Evolutionary conservation across 2,888 invertebrate genomes (phyloP).

Genomic region (Bimastos eiseni): DNA sequence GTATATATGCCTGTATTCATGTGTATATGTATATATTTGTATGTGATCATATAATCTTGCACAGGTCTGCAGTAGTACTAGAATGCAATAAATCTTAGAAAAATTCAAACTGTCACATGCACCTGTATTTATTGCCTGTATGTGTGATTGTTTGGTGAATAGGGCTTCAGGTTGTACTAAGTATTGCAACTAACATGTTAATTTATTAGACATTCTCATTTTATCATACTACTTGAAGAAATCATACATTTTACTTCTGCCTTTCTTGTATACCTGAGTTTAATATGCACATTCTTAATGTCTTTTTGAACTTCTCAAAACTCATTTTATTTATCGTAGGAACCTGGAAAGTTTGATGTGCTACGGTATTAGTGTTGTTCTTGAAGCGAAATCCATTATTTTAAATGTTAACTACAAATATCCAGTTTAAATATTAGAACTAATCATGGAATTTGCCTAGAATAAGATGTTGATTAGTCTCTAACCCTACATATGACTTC

Average conservation of each 20-base stretch:
- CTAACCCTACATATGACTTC: not conserved
- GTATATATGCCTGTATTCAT: not conserved
- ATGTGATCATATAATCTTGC: not conserved
- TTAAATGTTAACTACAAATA: not conserved
- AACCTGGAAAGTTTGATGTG: not conserved
- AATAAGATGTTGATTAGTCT: not conserved
- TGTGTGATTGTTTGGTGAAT: not conserved
- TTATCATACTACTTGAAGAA: slow-evolving; percentile 13
- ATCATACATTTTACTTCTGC: not conserved
- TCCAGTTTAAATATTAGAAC: not conserved
- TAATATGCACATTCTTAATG: not conserved
- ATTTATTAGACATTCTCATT: not conserved
- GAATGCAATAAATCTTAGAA: not conserved
- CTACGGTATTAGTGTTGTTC: not conserved
- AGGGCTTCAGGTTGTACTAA: not conserved
- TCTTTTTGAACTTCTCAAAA: not conserved
- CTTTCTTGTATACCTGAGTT: not conserved
- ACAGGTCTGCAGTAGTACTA: not conserved
- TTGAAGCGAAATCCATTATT: not conserved
- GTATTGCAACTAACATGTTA: not conserved
- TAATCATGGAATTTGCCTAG: not conserved
- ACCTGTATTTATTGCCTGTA: not conserved
- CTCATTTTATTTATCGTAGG: not conserved
- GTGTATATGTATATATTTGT: not conserved
- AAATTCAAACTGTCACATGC: not conserved